These are phyloP conservation scores for Agrochola circellaris DNA, from an alignment of 2,888 invertebrate genomes.

Conservation along the genomic window DNA sequence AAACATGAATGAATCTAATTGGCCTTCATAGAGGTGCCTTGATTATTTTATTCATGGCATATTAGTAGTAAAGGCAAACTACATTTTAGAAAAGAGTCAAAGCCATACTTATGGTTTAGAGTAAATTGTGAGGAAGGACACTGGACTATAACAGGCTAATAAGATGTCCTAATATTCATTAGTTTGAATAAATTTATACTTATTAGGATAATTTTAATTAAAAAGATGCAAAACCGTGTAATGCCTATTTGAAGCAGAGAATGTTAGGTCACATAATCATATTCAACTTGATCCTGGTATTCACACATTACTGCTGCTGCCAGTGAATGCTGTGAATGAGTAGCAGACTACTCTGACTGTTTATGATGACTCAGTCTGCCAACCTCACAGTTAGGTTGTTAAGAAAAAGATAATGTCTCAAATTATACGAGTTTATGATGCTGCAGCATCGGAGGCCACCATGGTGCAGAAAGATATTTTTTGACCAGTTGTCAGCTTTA, in stretches of 20 bases:
- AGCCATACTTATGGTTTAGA: neutral
- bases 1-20: neutral
- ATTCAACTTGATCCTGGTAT: neutral
- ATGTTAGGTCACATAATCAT: neutral
- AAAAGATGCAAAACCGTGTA: neutral
- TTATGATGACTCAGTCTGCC: neutral
- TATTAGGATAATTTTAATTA: neutral
- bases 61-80: neutral
- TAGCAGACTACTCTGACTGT: neutral
- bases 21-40: neutral
- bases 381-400: neutral
- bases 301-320: neutral
- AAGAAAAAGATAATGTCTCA: neutral
- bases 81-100: conserved; percentile 8
- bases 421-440: neutral
- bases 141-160: neutral
- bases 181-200: neutral
- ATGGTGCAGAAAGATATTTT: too few species aligned
- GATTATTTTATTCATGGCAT: conserved; percentile 12
- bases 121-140: neutral
- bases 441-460: neutral
- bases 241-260: neutral
- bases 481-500: neutral
- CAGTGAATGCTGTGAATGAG: neutral
- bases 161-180: neutral